Conservation (phyloP, 2,797 vertebrate species). For the Peromyscus aztecus region DNA sequence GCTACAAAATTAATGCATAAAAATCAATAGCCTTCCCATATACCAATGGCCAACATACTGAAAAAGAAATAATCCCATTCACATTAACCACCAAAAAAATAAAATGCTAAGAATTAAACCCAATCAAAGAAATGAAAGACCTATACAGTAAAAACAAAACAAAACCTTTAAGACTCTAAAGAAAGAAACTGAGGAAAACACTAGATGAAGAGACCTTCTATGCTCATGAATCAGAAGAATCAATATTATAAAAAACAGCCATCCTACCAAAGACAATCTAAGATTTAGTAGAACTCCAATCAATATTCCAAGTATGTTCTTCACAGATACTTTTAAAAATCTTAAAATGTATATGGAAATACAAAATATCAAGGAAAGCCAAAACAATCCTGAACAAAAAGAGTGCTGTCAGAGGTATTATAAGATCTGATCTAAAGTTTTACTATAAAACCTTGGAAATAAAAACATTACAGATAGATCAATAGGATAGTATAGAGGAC, state of each 20-base stretch:
- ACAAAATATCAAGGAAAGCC: neutral
- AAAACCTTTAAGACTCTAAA: neutral
- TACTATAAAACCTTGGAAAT: neutral
- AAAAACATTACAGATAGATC: neutral
- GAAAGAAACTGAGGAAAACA: no score
- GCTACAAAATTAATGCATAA: neutral
- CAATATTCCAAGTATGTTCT: neutral
- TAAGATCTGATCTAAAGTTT: neutral
- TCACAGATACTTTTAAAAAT: neutral
- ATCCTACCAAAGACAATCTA: neutral
- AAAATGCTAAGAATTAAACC: neutral
- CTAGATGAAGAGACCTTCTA: neutral
- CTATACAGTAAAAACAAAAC: no score
- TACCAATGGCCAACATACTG: neutral
- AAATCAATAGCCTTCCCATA: neutral
- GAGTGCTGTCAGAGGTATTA: neutral
- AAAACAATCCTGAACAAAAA: neutral
- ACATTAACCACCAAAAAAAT: neutral
- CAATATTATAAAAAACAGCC: neutral
- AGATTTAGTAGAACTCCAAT: neutral
- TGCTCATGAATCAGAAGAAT: neutral
- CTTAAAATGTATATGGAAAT: neutral
- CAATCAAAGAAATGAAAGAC: neutral
- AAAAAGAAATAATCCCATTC: neutral
- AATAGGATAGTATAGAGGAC: neutral